Evolutionary conservation across 2,113 vertebrate species (phyloP), one percentile per base, ranked within the genome.

Genomic region (Abramis brama): DNA sequence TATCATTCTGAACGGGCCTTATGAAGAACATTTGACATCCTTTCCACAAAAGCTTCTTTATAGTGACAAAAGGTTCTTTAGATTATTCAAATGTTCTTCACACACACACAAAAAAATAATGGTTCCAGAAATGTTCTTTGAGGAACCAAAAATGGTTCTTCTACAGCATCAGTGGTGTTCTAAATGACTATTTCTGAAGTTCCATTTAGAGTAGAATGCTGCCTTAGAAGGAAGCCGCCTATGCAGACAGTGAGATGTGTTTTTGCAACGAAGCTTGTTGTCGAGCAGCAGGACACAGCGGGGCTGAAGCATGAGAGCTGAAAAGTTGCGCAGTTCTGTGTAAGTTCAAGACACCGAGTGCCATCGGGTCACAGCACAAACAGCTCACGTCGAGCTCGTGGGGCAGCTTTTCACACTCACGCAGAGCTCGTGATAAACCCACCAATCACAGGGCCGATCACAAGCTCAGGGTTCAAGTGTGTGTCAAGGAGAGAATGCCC

Each of bases 401-500:
- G 5, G 12, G 84, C 62, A 50, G 64, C 73, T 39, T 71, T 83
- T 66, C 30, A 11, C 62, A 15, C 5, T 82, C 88, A 86, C 30
- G 77, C 50, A 80, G 85, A 43, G 85, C 76, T 85, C 27, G n/a
- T 19, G 70, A 77, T 33, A 52, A 78, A 82, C 39, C 78, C 50
- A 62, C 88, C 85, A 87, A 89, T 89, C 74, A 50, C 50, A 82
- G 62, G 36, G 27, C 77, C 17, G 70, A 77, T 84, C 85, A 78
- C 60, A 43, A 59, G 71, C 82, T 82, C 82, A 60, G 12, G 70
- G 88, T 86, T 89, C 85, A 89, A 89, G 88, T 87, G 82, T 78
- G 88, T 89, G 88, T 89, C 88, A 89, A 89, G 88, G 88, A 82
- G 33, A 89, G 62, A 89, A 81, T 85, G 79, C 88, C 88, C 82